Percentiles rank a stretch among this genome's conserved stretches.
Evolutionary conservation across 2,888 invertebrate species (phyloP).

Genomic region (Autographa gamma): DNA sequence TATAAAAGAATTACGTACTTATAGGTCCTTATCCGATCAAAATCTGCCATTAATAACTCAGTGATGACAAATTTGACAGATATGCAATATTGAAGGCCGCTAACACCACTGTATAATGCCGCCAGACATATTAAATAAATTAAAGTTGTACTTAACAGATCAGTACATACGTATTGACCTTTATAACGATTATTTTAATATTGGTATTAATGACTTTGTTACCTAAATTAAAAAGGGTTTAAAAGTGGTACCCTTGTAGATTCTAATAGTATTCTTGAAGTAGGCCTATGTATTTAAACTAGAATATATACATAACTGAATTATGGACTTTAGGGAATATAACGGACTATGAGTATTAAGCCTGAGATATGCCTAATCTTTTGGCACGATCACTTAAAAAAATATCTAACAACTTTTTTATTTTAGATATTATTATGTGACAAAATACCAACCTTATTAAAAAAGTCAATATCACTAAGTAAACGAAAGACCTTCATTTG

Average conservation of each 20-base stretch:
- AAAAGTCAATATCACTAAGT: conserved; percentile 14
- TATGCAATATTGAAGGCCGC: conserved; percentile 42
- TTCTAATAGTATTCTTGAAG: too few relatives aligned
- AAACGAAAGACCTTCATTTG: neutral
- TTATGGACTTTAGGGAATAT: too few relatives aligned
- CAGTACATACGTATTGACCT: conserved; percentile 11
- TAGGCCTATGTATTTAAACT: too few relatives aligned
- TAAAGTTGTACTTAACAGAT: conserved; percentile 38
- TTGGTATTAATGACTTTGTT: too few relatives aligned
- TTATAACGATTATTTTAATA: neutral
- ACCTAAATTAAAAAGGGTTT: too few relatives aligned
- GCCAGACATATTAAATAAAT: conserved; percentile 43
- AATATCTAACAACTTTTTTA: too few relatives aligned
- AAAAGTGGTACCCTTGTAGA: too few relatives aligned
- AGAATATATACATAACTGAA: too few relatives aligned
- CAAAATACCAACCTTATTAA: neutral
- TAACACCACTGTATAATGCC: conserved; percentile 55
- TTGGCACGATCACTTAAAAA: too few relatives aligned
- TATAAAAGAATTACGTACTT: conserved; percentile 21
- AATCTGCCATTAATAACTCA: conserved; percentile 56
- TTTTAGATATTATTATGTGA: too few relatives aligned
- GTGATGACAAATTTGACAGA: conserved; percentile 56
- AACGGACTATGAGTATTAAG: too few relatives aligned
- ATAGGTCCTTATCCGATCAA: conserved; percentile 35
- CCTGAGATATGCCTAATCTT: neutral